These are phyloP conservation scores for Echinops telfairi DNA, from an alignment of 2,113 vertebrate genomes.

Conservation along the genomic window DNA sequence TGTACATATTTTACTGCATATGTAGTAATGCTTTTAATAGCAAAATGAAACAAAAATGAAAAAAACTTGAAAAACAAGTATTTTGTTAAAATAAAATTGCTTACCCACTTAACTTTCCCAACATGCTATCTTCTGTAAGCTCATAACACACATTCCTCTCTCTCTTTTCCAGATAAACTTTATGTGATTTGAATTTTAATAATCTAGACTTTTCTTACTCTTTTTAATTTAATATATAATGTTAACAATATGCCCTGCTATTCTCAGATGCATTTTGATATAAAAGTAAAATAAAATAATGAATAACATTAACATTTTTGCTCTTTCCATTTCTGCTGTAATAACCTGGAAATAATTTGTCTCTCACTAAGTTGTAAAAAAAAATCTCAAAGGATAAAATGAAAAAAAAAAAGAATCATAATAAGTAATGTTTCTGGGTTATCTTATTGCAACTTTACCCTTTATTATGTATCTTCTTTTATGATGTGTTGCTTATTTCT, in stretches of 20 bases:
- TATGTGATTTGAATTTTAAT: not conserved
- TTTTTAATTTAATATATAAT: not conserved
- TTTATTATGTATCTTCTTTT: conserved; percentile 36
- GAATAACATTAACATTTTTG: conserved; percentile 17
- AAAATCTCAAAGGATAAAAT: conserved; percentile 25
- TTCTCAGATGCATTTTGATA: not conserved
- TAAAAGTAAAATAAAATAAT: conserved; percentile 26
- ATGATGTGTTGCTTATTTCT: not conserved
- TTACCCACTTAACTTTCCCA: not conserved
- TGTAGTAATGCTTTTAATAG: not conserved
- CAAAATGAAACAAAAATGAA: not conserved
- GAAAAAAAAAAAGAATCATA: conserved; percentile 22
- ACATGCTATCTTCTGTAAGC: not conserved
- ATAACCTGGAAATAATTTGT: conserved; percentile 36
- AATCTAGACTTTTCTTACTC: not conserved
- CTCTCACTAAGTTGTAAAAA: not conserved
- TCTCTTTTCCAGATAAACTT: not conserved
- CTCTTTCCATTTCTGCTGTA: not conserved
- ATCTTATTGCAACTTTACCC: conserved; percentile 38
- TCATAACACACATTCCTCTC: not conserved
- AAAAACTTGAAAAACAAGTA: not conserved
- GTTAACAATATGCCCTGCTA: not conserved
- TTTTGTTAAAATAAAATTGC: not conserved
- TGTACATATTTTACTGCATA: not conserved
- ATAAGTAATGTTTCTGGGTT: conserved; percentile 23